A percentile compares a stretch with the other conserved stretches of the same genome.
These are phyloP conservation scores for Gari tellinella DNA, from an alignment of 2,888 invertebrate genomes.

Conservation along the genomic window DNA sequence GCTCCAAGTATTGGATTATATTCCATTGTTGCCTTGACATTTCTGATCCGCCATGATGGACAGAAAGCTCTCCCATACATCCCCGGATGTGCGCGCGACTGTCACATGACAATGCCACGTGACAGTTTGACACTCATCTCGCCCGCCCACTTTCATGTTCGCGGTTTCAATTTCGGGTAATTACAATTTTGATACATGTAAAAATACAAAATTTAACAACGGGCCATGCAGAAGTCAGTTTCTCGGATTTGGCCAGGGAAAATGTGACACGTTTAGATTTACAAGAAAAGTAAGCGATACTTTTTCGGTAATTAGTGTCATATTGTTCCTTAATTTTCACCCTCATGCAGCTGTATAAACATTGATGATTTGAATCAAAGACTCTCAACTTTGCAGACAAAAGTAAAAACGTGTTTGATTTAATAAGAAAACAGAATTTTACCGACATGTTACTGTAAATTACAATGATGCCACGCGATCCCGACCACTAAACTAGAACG, in stretches of 20 bases:
- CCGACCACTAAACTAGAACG: no score
- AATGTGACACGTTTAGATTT: constrained; percentile 4
- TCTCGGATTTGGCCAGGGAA: constrained; percentile 12
- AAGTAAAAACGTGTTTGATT: no score
- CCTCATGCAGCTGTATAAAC: no score
- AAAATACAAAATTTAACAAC: constrained; percentile 30
- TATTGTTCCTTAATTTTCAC: no score
- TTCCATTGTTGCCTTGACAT: constrained; percentile 26
- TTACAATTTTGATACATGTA: constrained; percentile 33
- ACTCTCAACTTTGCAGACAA: no score
- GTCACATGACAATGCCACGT: constrained; percentile 51
- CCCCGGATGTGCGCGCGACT: constrained; percentile 43
- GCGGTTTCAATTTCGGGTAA: constrained; percentile 33
- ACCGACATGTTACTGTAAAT: no score
- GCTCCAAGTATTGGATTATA: constrained; percentile 31
- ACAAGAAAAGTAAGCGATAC: no score
- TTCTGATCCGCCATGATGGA: constrained; percentile 33
- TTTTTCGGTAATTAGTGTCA: no score
- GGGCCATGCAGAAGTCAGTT: constrained; percentile 33
- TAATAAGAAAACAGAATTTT: no score
- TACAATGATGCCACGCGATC: no score
- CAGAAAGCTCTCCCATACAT: constrained; percentile 22
- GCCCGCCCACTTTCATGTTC: constrained; percentile 44
- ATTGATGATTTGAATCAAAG: no score
- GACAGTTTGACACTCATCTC: constrained; percentile 45